Evolutionary conservation across 2,113 vertebrate species (phyloP).

Genomic region (Otolemur garnettii): DNA sequence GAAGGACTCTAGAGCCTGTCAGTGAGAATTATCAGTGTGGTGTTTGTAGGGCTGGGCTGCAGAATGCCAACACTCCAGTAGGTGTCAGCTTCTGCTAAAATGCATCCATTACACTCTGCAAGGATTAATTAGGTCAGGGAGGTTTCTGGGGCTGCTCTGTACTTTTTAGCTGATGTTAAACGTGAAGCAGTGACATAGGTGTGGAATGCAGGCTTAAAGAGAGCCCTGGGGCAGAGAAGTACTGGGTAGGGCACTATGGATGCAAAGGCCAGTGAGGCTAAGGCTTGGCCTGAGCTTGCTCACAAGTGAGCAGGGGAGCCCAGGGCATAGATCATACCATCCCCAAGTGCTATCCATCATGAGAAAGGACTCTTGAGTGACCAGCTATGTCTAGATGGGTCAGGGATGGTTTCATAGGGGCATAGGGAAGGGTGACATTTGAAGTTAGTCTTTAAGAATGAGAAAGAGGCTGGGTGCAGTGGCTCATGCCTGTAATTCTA

Average conservation of each 20-base stretch:
- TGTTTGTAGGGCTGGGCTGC: conserved; percentile 36
- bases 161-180: background rate
- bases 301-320: background rate
- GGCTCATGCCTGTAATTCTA: too few species aligned
- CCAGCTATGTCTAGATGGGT: background rate
- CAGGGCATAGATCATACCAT: background rate
- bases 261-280: background rate
- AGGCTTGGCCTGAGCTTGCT: background rate
- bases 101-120: rapidly evolving
- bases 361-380: background rate
- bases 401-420: background rate
- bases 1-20: background rate
- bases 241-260: background rate
- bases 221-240: background rate
- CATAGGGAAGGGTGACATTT: background rate
- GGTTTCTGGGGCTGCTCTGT: background rate
- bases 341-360: background rate
- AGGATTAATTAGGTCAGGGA: background rate
- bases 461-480: background rate
- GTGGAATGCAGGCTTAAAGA: background rate
- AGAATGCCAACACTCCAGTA: conserved; percentile 59
- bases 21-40: background rate
- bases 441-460: background rate
- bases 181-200: too few species aligned
- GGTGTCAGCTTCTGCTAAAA: conserved; percentile 69